phyloP scores from a whole-genome alignment of 2,888 invertebrate genomes.

The Glaucopsyche alexis region DNA sequence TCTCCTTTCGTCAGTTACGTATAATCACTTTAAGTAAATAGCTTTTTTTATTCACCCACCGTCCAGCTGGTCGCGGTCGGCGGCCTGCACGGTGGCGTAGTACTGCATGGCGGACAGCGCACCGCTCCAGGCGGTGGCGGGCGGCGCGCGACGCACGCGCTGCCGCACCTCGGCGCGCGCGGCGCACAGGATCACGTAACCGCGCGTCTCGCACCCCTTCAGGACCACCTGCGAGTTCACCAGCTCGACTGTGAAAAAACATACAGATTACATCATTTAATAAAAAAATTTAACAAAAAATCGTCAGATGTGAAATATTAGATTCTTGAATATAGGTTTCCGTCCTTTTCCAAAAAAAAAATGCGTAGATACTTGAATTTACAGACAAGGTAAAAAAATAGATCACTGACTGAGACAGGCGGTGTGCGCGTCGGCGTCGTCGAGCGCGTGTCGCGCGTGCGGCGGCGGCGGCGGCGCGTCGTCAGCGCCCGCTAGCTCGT shows the following conservation, averaged over 20 bases:
- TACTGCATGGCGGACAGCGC: constrained; percentile 97
- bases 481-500: constrained; percentile 86
- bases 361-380: too few species aligned
- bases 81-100: constrained; percentile 97
- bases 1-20: neutral
- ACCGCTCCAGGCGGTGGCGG: constrained; percentile 97
- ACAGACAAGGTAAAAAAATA: neutral
- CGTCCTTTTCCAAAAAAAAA: too few species aligned
- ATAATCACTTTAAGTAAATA: too few species aligned
- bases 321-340: too few species aligned
- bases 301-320: too few species aligned
- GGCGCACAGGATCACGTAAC: constrained; percentile 97
- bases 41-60: constrained; percentile 50
- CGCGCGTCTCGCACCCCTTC: constrained; percentile 97
- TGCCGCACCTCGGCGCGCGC: constrained; percentile 97
- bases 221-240: constrained; percentile 96
- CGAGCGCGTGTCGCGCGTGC: constrained; percentile 89
- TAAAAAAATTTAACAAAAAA: too few species aligned
- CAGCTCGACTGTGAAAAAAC: constrained; percentile 83
- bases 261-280: neutral
- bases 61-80: constrained; percentile 83
- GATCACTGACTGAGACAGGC: constrained; percentile 92
- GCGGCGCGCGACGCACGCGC: constrained; percentile 88
- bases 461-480: constrained; percentile 74
- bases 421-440: constrained; percentile 94